Conservation (phyloP, 2,797 vertebrate species). For the Enteromius treurensis region DNA sequence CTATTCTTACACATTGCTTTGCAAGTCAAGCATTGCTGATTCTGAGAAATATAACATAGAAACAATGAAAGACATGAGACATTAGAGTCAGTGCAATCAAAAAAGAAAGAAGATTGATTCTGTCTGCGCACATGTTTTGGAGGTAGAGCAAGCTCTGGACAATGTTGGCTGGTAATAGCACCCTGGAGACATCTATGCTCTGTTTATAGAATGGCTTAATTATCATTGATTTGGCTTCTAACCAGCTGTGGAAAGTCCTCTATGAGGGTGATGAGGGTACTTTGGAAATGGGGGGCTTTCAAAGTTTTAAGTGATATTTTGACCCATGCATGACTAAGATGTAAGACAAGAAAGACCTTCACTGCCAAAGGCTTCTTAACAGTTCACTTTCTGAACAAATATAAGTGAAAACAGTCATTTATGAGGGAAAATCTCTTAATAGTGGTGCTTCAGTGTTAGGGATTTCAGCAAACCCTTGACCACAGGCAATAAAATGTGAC, state of each 20-base stretch:
- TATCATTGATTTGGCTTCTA: slow-evolving; percentile 77
- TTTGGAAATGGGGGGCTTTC: slow-evolving; percentile 48
- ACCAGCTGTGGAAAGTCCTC: slow-evolving; percentile 59
- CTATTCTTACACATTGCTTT: not conserved
- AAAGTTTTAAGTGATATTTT: slow-evolving; percentile 44
- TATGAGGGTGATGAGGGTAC: slow-evolving; percentile 37
- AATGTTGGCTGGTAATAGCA: slow-evolving; percentile 67
- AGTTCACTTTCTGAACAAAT: not conserved
- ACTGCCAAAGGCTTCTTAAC: slow-evolving; percentile 41
- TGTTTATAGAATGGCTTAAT: slow-evolving; percentile 76
- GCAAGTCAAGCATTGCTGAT: not conserved
- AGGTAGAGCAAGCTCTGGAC: slow-evolving; percentile 73
- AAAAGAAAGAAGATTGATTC: slow-evolving; percentile 66
- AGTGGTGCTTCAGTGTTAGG: not conserved
- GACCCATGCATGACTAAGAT: slow-evolving; percentile 37
- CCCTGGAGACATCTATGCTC: slow-evolving; percentile 67
- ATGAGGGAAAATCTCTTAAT: not conserved
- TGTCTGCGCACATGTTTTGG: slow-evolving; percentile 67
- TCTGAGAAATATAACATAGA: slow-evolving; percentile 31
- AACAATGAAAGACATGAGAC: slow-evolving; percentile 24
- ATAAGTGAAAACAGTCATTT: not conserved
- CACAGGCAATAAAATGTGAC: not conserved
- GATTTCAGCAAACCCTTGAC: slow-evolving; percentile 10
- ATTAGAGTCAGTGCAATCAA: slow-evolving; percentile 28
- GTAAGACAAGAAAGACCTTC: slow-evolving; percentile 41